Evolutionary conservation across 2,888 invertebrate species (phyloP), one percentile per base, ranked within the genome.

Genomic region (Erynnis tages): DNA sequence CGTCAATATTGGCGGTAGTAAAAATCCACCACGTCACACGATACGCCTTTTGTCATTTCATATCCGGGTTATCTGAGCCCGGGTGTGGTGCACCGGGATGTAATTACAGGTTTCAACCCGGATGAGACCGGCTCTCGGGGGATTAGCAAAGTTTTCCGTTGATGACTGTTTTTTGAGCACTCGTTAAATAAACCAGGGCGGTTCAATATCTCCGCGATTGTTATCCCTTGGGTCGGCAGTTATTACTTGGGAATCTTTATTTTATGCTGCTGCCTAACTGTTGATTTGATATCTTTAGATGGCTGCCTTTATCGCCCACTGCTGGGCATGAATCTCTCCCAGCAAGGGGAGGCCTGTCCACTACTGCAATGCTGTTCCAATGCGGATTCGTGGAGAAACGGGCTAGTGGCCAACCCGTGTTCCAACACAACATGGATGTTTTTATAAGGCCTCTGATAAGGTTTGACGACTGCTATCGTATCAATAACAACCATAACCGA

Each of bases 31-130:
- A 45, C 37, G 71, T 67, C 67, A 72, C 64, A 63, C 69, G 73
- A 76, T 75, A 79, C 69, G 70, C 73, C 75, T 76, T 79, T 79
- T 79, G 79, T 76, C 73, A 73, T 71, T 72, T 71, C 72, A 74
- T 74, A 77, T 78, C 77, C 76, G 71, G 66, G 53, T 55, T 55
- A 48, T 43, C 40, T 30, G 16, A 48, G 53, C 59, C 55, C 53
- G 58, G 55, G 43, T 44, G 11, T 34, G 17, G 54, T 53, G 47
- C 60, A 60, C 57, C 57, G 54, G 64, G 73, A 75, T 73, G 74
- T 77, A 76, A 79, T 80, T 77, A 77, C 73, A 68, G 66, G 68
- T 67, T 75, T 72, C 61, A 66, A 58, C 44, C 52, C 50, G 53
- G 54, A 57, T 53, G 53, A 58, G 59, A 58, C 58, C 54, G 47